A percentile compares a stretch with the other conserved stretches of the same genome.
These are phyloP conservation scores for Hydriomena furcata DNA, from an alignment of 2,888 invertebrate species.

Conservation along the genomic window DNA sequence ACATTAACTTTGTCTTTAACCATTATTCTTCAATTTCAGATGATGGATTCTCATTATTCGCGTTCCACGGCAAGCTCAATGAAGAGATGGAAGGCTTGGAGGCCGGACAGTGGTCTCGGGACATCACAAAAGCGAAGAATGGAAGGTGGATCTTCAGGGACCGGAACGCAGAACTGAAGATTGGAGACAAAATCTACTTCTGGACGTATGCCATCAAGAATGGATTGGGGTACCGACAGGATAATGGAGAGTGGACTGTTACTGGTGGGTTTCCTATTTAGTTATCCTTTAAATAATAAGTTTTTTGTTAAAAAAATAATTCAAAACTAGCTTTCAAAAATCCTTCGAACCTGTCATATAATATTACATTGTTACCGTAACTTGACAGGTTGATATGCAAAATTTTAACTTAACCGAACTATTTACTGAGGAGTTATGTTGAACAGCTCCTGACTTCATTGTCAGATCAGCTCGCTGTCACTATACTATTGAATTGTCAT, in stretches of 20 bases:
- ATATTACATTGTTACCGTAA: too few species aligned
- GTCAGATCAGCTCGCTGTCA: too few species aligned
- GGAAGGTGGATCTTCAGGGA: conserved; percentile 88
- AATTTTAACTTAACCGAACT: too few species aligned
- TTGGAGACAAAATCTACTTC: conserved; percentile 88
- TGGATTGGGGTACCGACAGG: conserved; percentile 87
- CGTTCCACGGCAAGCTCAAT: conserved; percentile 86
- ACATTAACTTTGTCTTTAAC: neutral
- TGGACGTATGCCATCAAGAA: conserved; percentile 89
- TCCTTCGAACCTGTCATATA: too few species aligned
- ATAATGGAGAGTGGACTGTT: conserved; percentile 84
- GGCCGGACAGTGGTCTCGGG: conserved; percentile 86
- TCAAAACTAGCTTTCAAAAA: too few species aligned
- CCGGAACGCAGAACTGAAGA: conserved; percentile 79
- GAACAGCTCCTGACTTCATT: too few species aligned
- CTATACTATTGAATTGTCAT: too few species aligned
- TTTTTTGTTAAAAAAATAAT: too few species aligned
- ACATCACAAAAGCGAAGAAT: conserved; percentile 84
- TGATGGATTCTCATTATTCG: conserved; percentile 82
- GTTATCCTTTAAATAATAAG: too few species aligned
- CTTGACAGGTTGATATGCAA: too few species aligned
- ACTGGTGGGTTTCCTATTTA: conserved; percentile 58
- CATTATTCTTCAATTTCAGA: conserved; percentile 56
- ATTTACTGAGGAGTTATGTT: too few species aligned
- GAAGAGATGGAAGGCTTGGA: conserved; percentile 88